Percentiles rank a stretch among this genome's conserved stretches.
Evolutionary conservation across 2,888 invertebrate genomes (phyloP).

Genomic region (Melanostoma scalare): DNA sequence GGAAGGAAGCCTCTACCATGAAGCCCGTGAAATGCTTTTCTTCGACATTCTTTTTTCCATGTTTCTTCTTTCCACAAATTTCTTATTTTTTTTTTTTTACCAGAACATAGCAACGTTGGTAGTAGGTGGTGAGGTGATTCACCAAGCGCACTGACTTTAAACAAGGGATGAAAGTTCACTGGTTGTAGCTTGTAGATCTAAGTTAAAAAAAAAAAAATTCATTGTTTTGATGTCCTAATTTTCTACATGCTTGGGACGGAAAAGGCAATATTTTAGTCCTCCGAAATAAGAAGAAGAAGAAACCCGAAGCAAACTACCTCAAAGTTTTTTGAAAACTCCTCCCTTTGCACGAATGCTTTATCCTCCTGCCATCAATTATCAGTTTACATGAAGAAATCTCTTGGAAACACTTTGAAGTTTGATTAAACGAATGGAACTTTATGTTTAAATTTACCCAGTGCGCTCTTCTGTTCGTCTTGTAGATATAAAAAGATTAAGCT

Average conservation of each 20-base stretch:
- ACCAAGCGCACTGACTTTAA: slow-evolving; percentile 54
- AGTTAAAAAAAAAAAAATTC: slow-evolving; percentile 16
- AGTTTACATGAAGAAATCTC: slow-evolving; percentile 68
- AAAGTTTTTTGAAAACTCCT: slow-evolving; percentile 40
- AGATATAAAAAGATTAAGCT: background rate
- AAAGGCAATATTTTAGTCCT: background rate
- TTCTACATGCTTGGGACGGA: slow-evolving; percentile 31
- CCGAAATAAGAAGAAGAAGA: slow-evolving; percentile 8
- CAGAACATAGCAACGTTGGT: slow-evolving; percentile 18
- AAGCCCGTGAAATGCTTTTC: slow-evolving; percentile 61
- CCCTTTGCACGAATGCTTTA: background rate
- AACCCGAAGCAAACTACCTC: slow-evolving; percentile 44
- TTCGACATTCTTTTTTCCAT: slow-evolving; percentile 15
- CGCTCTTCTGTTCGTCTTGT: background rate
- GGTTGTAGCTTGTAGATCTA: slow-evolving; percentile 17
- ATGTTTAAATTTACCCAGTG: slow-evolving; percentile 39
- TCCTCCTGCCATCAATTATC: slow-evolving; percentile 55
- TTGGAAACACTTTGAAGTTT: slow-evolving; percentile 71
- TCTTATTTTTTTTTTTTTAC: slow-evolving; percentile 19
- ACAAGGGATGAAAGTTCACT: slow-evolving; percentile 59
- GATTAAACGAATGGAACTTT: slow-evolving; percentile 69
- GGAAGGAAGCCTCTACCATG: slow-evolving; percentile 19
- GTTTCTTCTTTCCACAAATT: background rate
- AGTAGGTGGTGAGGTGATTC: background rate
- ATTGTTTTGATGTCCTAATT: slow-evolving; percentile 63